These are phyloP conservation scores for Zenarchopterus dispar DNA, from an alignment of 2,797 vertebrate genomes.

Conservation along the genomic window DNA sequence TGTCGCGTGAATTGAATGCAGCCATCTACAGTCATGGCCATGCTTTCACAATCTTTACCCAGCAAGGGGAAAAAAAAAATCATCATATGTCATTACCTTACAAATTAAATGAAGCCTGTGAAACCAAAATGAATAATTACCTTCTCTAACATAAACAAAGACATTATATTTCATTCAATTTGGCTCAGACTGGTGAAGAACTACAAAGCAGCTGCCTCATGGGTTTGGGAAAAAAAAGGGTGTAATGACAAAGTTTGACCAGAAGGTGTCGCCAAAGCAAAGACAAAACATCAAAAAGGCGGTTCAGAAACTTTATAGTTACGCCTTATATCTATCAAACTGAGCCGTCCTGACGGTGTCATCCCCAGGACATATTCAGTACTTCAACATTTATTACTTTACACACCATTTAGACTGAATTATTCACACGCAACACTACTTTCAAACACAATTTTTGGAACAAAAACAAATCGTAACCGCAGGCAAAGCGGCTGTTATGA, in stretches of 20 bases:
- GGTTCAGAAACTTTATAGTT: not conserved
- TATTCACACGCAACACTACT: no score
- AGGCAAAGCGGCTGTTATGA: no score
- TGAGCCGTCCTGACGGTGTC: not conserved
- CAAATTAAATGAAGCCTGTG: no score
- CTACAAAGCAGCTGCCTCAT: no score
- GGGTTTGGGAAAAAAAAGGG: not conserved
- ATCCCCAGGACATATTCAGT: not conserved
- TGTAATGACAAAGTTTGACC: constrained; percentile 32
- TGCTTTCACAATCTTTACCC: constrained; percentile 75
- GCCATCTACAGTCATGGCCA: constrained; percentile 90
- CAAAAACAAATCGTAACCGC: no score
- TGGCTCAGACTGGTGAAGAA: no score
- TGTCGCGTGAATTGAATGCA: constrained; percentile 98
- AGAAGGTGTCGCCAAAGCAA: constrained; percentile 53
- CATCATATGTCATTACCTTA: not conserved
- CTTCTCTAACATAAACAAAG: no score
- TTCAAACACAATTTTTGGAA: no score
- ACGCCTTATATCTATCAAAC: not conserved
- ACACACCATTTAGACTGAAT: no score
- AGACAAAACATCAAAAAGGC: constrained; percentile 12
- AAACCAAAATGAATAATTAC: no score
- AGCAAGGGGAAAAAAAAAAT: no score
- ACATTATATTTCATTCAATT: no score
- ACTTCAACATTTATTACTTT: not conserved